Evolutionary conservation across 1,140 invertebrate genomes (phyloP).

Genomic region (Formica selysi): DNA sequence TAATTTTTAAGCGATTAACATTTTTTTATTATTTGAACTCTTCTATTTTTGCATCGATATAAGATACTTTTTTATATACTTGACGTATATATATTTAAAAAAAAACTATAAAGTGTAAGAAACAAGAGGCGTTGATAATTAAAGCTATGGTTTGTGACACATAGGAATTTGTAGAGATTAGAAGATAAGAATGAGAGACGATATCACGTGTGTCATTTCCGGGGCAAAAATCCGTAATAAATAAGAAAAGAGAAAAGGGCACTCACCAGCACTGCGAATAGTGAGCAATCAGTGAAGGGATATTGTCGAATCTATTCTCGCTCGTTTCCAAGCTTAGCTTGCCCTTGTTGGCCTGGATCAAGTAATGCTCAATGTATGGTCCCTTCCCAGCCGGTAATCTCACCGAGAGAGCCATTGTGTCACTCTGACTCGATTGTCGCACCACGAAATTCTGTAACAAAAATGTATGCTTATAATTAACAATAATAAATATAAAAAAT

Average conservation of each 20-base stretch:
- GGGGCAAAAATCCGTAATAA: background rate
- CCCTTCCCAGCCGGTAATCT: conserved; percentile 94
- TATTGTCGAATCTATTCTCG: conserved; percentile 96
- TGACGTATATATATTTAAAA: background rate
- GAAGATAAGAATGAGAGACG: background rate
- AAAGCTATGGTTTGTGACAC: background rate
- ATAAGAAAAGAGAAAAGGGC: conserved; percentile 35
- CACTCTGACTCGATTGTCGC: conserved; percentile 95
- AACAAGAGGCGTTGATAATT: background rate
- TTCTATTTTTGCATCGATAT: too few relatives aligned
- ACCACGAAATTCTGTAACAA: conserved; percentile 95
- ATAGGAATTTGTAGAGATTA: background rate
- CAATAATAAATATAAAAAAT: background rate
- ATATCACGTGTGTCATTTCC: background rate
- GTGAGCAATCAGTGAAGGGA: conserved; percentile 96
- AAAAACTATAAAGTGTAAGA: background rate
- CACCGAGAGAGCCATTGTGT: conserved; percentile 97
- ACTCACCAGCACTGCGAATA: conserved; percentile 96
- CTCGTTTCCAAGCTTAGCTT: conserved; percentile 96
- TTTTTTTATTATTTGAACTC: too few relatives aligned
- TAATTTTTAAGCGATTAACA: too few relatives aligned
- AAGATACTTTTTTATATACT: background rate
- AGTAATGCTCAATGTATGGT: conserved; percentile 97
- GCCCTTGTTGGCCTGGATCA: conserved; percentile 94
- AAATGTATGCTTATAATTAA: background rate